These are phyloP conservation scores for Mya arenaria DNA, from an alignment of 1,140 invertebrate species.

Conservation along the genomic window DNA sequence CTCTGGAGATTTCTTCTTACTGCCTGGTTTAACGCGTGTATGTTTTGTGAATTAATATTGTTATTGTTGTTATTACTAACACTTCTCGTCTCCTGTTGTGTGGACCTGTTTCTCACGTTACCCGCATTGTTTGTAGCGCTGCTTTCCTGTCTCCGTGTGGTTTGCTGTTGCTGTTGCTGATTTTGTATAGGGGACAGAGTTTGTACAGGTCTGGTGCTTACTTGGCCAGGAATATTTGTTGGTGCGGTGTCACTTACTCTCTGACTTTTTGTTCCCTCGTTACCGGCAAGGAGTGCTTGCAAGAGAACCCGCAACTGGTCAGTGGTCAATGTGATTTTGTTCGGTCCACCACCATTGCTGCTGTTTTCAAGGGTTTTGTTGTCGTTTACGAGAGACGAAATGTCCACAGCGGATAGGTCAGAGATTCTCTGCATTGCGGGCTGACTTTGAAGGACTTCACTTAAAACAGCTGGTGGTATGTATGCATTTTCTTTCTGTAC, in stretches of 20 bases:
- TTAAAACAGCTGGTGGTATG: neutral
- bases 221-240: neutral
- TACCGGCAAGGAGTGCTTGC: neutral
- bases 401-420: slow-evolving; percentile 19
- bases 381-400: neutral
- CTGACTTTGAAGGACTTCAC: slow-evolving; percentile 15
- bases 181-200: neutral
- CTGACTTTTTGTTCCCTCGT: too few relatives aligned
- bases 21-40: too few relatives aligned
- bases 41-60: too few relatives aligned
- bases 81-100: too few relatives aligned
- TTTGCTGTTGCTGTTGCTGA: neutral
- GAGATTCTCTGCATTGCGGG: slow-evolving; percentile 33
- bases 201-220: neutral
- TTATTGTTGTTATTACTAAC: too few relatives aligned
- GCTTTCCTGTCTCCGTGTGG: neutral
- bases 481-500: neutral
- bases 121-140: neutral
- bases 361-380: neutral
- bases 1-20: too few relatives aligned
- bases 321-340: neutral
- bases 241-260: too few relatives aligned
- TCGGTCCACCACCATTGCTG: neutral
- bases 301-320: neutral
- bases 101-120: too few relatives aligned